Evolutionary conservation across 2,888 invertebrate genomes (phyloP), one percentile per base, ranked within the genome.

Genomic region (Kryphioiulus occultus): DNA sequence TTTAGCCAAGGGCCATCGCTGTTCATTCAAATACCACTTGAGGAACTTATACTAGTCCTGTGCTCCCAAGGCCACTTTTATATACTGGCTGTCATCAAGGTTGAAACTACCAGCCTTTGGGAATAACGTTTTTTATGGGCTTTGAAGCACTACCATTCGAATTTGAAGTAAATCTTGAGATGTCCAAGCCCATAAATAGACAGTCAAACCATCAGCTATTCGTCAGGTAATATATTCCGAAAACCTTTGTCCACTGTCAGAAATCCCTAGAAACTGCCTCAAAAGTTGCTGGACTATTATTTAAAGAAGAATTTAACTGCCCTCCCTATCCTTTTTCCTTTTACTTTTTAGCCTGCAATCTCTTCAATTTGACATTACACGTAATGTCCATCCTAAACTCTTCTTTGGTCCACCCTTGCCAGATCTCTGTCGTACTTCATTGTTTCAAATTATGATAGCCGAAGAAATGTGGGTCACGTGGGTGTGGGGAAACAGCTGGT

Each of bases 401-500:
- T 42, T 42, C 42, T 42, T 42, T 42, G 42, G 42, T 42, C 42
- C 42, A 42, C 42, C 42, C 42, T 42, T 15, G 42, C 42, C 42
- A 42, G 42, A 53, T 53, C 53, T 53, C 19, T 19, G 53, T 53
- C 53, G 53, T 53, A 53, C 53, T 53, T 53, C 19, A 53, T 53
- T 53, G 53, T 53, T 53, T 53, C 53, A 53, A 5, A 53, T 53
- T 19, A 19, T 19, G 53, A 53, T 53, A 53, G 53, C 53, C 19
- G 15, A 53, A 19, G 53, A 53, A 53, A 53, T 53, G 53, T 53
- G 53, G 53, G 53, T 53, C 53, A 53, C n/a, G n/a, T n/a, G n/a
- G n/a, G n/a, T n/a, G n/a, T n/a, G n/a, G n/a, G n/a, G 53, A 53
- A 53, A 53, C 53, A 53, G 53, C 53, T 53, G 53, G 53, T 53